Evolutionary conservation across 1,140 invertebrate species (phyloP).

Genomic region (Drosophila asahinai): DNA sequence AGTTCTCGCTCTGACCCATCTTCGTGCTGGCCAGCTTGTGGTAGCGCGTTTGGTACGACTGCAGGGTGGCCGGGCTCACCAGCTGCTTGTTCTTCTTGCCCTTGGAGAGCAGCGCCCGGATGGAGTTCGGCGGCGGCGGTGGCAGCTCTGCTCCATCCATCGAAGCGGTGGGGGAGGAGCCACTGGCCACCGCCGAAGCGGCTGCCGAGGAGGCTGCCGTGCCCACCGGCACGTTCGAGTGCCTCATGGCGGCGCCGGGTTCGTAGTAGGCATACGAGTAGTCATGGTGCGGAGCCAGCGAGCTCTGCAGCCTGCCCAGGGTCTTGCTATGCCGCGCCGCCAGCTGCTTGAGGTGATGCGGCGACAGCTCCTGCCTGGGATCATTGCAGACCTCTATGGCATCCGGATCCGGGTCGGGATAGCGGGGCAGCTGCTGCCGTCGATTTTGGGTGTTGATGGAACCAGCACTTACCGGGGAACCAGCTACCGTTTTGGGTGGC

Average conservation of each 20-base stretch:
- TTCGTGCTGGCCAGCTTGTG: constrained; percentile 73
- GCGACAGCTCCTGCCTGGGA: constrained; percentile 43
- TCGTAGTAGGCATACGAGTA: constrained; percentile 93
- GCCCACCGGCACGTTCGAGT: constrained; percentile 86
- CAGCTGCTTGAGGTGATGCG: constrained; percentile 60
- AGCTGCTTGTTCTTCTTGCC: constrained; percentile 80
- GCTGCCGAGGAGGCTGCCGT: not conserved
- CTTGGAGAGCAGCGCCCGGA: constrained; percentile 79
- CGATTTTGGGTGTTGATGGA: constrained; percentile 1
- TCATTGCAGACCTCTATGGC: constrained; percentile 81
- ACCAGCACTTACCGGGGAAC: constrained; percentile 9
- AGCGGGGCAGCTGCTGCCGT: constrained; percentile 61
- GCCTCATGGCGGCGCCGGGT: constrained; percentile 86
- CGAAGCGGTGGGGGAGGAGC: constrained; percentile 8
- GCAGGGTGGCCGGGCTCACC: constrained; percentile 64
- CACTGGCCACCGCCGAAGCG: constrained; percentile 44
- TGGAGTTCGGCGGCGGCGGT: constrained; percentile 85
- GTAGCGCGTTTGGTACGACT: constrained; percentile 76
- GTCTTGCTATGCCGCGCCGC: constrained; percentile 60
- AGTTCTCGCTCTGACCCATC: constrained; percentile 92
- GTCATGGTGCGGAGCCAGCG: constrained; percentile 69
- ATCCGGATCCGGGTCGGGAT: constrained; percentile 79
- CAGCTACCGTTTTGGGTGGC: constrained; percentile 37
- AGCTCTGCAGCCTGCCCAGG: constrained; percentile 48
- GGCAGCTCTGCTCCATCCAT: constrained; percentile 15